Percentiles rank a stretch among this genome's conserved stretches.
These are phyloP conservation scores for Leistus spinibarbis DNA, from an alignment of 2,888 invertebrate genomes.

Conservation along the genomic window DNA sequence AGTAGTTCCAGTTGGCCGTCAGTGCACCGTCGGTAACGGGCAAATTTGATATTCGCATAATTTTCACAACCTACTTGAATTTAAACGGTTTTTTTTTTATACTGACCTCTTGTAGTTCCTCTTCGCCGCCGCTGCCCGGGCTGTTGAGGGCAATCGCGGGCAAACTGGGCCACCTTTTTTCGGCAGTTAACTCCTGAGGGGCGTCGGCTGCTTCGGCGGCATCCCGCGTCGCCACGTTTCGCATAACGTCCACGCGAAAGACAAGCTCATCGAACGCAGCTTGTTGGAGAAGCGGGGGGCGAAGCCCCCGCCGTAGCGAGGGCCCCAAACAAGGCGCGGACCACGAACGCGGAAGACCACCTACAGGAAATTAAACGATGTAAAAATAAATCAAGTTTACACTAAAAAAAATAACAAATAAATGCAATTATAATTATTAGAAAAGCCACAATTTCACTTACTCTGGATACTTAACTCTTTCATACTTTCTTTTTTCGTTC, in stretches of 20 bases:
- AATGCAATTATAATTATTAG: neutral
- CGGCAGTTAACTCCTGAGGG: conserved; percentile 52
- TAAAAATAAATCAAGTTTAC: no score
- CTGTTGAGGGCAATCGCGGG: conserved; percentile 49
- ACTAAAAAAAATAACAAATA: no score
- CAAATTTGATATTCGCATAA: no score
- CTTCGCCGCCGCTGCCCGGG: conserved; percentile 45
- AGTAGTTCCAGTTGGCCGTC: no score
- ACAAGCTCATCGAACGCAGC: conserved; percentile 83
- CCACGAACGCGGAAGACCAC: conserved; percentile 55
- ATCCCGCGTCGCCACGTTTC: conserved; percentile 73
- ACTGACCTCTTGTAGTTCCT: conserved; percentile 54
- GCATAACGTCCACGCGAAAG: conserved; percentile 82
- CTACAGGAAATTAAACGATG: conserved; percentile 51
- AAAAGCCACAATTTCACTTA: neutral
- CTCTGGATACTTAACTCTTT: neutral
- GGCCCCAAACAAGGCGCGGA: conserved; percentile 58
- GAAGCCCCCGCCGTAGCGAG: conserved; percentile 66
- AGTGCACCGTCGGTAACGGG: no score
- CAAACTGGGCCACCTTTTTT: conserved; percentile 51
- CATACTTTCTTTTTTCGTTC: neutral
- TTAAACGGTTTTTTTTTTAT: no score
- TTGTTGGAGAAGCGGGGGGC: conserved; percentile 83
- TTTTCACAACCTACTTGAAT: no score
- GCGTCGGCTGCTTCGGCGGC: conserved; percentile 47